Evolutionary conservation across 2,113 vertebrate species (phyloP), one percentile per base, ranked within the genome.

Genomic region (Campylomormyrus numenius): DNA sequence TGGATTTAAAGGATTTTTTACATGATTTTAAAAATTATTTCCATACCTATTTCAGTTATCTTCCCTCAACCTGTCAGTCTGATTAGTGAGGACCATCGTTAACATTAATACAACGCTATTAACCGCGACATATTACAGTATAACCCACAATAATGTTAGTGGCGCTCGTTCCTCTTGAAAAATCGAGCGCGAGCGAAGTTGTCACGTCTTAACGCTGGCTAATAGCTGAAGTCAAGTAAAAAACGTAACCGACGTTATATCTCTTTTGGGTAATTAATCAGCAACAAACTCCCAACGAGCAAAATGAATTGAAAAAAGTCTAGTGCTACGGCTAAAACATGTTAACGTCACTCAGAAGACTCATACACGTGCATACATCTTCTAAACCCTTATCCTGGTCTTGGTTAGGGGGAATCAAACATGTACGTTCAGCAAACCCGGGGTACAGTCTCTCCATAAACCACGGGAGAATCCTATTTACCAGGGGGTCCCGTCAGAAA

Each of bases 401-500:
- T 58, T 58, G 58, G n/a, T 66, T n/a, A 66, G n/a, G n/a, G 9
- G n/a, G n/a, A n/a, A 27, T 27, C 66, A 39, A 46, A 84, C 39
- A 48, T 84, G 80, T 48, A 10, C 21, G 8, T 48, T 46, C 15
- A 48, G 45, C 1, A 46, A 85, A 27, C 45, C 21, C 9, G 10
- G 83, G 39, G 10, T 21, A 85, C 45, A 21, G 42, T 21, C 42
- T 24, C 24, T 85, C 83, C 42, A 24, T 83, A 48, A 46, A 45
- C 42, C 45, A 11, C 21, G 83, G 31, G 45, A 52, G 58, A 13
- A 21, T 45, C 53, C 42, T 89, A 45, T 1, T 96, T 98, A 98
- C 98, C 98, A 96, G 98, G 97, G 70, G 96, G 94, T 92, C 98
- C 97, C 3, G 98, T 98, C 2, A 99, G 93, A 84, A 98, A 97